Percentiles rank a stretch among this genome's conserved stretches.
phyloP scores from a whole-genome alignment of 1,140 invertebrate species.

The Drosophila ironensis region DNA sequence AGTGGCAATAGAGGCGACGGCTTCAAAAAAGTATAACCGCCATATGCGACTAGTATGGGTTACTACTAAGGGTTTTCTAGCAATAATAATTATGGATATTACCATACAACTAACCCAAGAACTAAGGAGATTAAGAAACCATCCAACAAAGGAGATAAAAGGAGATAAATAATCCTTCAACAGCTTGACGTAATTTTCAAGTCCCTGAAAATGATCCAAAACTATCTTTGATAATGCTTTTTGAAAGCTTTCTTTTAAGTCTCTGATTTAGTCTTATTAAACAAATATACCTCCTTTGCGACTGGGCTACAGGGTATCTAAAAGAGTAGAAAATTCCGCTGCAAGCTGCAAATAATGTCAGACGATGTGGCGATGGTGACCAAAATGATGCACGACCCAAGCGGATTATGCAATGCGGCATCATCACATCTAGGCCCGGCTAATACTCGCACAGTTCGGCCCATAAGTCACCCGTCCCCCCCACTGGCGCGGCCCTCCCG shows the following conservation, averaged over 20 bases:
- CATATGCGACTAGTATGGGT: not conserved
- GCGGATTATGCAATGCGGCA: slow-evolving; percentile 72
- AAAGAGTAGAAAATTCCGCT: slow-evolving; percentile 26
- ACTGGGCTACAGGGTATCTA: not conserved
- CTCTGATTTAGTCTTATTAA: no score
- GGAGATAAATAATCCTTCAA: no score
- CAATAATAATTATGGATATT: no score
- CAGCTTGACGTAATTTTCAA: no score
- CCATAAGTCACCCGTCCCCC: slow-evolving; percentile 52
- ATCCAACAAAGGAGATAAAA: no score
- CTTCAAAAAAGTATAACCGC: slow-evolving; percentile 10
- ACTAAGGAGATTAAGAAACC: no score
- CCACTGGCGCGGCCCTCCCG: not conserved
- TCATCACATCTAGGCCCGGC: slow-evolving; percentile 36
- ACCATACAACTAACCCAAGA: no score
- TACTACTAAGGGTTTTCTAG: not conserved
- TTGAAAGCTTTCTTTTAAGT: no score
- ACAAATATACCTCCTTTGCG: not conserved
- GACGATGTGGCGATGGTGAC: slow-evolving; percentile 37
- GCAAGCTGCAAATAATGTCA: slow-evolving; percentile 72
- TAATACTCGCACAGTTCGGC: slow-evolving; percentile 59
- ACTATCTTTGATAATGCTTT: no score
- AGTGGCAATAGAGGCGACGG: slow-evolving; percentile 16
- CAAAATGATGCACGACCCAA: slow-evolving; percentile 69
- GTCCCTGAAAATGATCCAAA: no score